phyloP scores from a whole-genome alignment of 2,113 vertebrate genomes.

The Mobula birostris region DNA sequence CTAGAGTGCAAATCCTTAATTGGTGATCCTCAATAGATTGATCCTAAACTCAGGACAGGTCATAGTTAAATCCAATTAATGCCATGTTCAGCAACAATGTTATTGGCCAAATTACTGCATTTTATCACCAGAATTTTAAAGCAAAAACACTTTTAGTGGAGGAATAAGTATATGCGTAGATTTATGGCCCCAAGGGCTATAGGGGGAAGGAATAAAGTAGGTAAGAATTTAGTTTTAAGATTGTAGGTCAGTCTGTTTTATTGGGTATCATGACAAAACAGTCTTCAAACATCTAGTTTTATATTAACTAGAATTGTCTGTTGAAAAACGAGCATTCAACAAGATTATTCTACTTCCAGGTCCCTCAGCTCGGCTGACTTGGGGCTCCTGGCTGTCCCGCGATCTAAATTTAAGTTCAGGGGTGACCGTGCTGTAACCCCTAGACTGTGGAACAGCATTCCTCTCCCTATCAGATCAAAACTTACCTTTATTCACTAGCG shows the following conservation, averaged over 20 bases:
- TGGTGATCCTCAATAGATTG: background rate
- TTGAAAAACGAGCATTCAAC: background rate
- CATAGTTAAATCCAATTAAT: background rate
- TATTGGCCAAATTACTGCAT: background rate
- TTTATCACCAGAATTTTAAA: background rate
- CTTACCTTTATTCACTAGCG: too few species aligned
- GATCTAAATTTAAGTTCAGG: too few species aligned
- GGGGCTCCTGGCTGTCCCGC: too few species aligned
- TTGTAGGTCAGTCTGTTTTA: too few species aligned
- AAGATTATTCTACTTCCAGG: background rate
- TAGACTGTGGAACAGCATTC: too few species aligned
- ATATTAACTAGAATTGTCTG: background rate
- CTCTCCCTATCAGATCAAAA: too few species aligned
- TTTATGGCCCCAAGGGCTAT: too few species aligned
- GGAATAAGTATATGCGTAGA: background rate
- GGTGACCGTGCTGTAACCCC: too few species aligned
- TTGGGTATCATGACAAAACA: background rate
- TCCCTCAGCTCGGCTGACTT: too few species aligned
- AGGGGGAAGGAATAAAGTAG: too few species aligned
- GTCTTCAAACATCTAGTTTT: background rate
- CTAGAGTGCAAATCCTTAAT: background rate
- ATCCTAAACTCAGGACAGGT: background rate
- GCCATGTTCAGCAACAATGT: background rate
- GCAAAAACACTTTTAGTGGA: background rate
- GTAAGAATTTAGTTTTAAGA: too few species aligned